phyloP scores from a whole-genome alignment of 1,140 invertebrate genomes.

The Cydia fagiglandana region DNA sequence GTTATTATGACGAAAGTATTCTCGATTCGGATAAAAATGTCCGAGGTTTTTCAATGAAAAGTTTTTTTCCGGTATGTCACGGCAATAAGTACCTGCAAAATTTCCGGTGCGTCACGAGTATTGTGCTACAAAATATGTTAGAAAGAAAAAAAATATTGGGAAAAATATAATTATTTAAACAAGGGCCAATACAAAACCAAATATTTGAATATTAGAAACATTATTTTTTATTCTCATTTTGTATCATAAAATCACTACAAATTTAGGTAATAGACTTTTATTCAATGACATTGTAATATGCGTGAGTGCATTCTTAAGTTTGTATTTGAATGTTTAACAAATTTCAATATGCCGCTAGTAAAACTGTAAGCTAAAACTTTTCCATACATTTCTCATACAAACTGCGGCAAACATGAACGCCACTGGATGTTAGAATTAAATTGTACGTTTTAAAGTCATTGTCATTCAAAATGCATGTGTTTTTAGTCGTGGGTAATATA shows the following conservation, averaged over 20 bases:
- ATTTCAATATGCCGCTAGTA: neutral
- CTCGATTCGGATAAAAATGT: too few species aligned
- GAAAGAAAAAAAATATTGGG: too few species aligned
- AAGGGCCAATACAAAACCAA: too few species aligned
- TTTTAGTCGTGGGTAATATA: slow-evolving; percentile 4
- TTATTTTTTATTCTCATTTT: neutral
- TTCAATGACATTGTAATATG: neutral
- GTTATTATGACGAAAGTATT: too few species aligned
- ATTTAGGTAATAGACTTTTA: too few species aligned
- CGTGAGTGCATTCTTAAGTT: slow-evolving; percentile 2
- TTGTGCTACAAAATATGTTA: too few species aligned
- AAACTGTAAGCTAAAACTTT: neutral
- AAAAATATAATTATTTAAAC: too few species aligned
- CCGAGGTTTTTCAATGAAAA: too few species aligned
- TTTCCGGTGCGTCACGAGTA: too few species aligned
- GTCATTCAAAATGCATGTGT: slow-evolving; percentile 3
- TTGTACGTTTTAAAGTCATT: neutral
- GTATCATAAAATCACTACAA: neutral
- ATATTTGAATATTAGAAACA: too few species aligned
- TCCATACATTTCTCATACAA: neutral
- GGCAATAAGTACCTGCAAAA: too few species aligned
- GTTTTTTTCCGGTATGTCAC: too few species aligned
- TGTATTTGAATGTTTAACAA: neutral
- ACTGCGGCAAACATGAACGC: neutral
- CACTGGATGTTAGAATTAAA: neutral